Conservation (phyloP, 2,113 vertebrate species). For the Protomyctophum bolini region DNA sequence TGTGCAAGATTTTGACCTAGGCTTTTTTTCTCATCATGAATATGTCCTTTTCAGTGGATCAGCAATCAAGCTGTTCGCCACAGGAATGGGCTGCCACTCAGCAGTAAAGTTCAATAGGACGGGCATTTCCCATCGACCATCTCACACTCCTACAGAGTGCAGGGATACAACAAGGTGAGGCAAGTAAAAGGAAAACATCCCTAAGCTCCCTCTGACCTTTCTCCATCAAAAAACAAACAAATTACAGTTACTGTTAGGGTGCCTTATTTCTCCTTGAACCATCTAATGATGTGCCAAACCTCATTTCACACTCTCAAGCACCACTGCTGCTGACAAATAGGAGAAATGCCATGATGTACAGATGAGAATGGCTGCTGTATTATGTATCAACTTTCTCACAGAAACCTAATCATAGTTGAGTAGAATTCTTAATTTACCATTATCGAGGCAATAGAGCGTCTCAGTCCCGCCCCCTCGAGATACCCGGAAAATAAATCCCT, state of each 20-base stretch:
- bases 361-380: conserved; percentile 10
- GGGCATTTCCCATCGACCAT: conserved; percentile 51
- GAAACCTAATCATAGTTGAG: not conserved
- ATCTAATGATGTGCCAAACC: conserved; percentile 36
- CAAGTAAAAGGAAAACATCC: conserved; percentile 12
- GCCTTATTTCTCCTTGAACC: conserved; percentile 25
- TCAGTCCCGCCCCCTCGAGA: no score
- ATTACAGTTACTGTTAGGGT: conserved; percentile 24
- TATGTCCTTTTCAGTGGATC: conserved; percentile 33
- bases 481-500: no score
- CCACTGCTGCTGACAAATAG: conserved; percentile 28
- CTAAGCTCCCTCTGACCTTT: conserved; percentile 6
- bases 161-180: conserved; percentile 15
- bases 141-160: not conserved
- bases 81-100: conserved; percentile 29
- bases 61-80: conserved; percentile 36
- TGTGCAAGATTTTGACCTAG: conserved; percentile 12
- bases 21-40: conserved; percentile 9
- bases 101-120: conserved; percentile 57
- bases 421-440: no score
- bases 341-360: conserved; percentile 19
- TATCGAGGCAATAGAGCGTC: no score
- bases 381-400: not conserved
- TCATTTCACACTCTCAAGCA: conserved; percentile 48
- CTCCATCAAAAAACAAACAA: conserved; percentile 35